These are phyloP conservation scores for Trogon melanurus DNA, from an alignment of 2,113 vertebrate genomes.

Conservation along the genomic window DNA sequence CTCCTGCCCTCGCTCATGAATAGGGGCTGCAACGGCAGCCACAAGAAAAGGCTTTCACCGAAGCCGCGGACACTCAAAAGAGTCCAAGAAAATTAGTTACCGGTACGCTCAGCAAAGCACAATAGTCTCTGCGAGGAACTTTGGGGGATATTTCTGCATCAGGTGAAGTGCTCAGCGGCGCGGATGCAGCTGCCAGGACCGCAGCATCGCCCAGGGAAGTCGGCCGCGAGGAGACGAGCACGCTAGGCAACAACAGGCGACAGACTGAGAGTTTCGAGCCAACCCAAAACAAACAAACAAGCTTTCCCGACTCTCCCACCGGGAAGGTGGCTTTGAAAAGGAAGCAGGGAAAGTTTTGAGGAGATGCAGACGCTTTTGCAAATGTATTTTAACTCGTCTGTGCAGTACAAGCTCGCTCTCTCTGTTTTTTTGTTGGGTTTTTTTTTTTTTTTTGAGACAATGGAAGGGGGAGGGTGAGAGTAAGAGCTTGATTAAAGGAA, in stretches of 20 bases:
- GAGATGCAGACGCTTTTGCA: background rate
- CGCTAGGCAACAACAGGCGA: background rate
- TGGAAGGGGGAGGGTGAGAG: background rate
- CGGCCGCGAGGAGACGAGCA: background rate
- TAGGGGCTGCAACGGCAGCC: background rate
- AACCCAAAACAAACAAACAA: constrained; percentile 50
- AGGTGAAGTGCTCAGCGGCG: background rate
- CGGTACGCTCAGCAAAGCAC: background rate
- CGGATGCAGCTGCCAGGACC: background rate
- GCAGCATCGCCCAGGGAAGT: background rate
- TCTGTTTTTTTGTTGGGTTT: no score
- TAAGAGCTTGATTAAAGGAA: background rate
- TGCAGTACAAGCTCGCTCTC: background rate
- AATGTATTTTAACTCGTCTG: background rate
- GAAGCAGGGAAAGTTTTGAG: constrained; percentile 26
- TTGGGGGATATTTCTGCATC: background rate
- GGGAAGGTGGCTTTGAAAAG: background rate
- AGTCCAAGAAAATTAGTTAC: background rate
- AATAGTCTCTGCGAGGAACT: background rate
- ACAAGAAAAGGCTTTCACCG: background rate
- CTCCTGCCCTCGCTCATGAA: background rate
- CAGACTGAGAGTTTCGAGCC: background rate
- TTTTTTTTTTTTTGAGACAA: accelerated
- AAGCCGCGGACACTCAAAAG: background rate
- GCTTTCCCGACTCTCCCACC: background rate